These are phyloP conservation scores for Pollenia labialis DNA, from an alignment of 2,888 invertebrate genomes.

Conservation along the genomic window DNA sequence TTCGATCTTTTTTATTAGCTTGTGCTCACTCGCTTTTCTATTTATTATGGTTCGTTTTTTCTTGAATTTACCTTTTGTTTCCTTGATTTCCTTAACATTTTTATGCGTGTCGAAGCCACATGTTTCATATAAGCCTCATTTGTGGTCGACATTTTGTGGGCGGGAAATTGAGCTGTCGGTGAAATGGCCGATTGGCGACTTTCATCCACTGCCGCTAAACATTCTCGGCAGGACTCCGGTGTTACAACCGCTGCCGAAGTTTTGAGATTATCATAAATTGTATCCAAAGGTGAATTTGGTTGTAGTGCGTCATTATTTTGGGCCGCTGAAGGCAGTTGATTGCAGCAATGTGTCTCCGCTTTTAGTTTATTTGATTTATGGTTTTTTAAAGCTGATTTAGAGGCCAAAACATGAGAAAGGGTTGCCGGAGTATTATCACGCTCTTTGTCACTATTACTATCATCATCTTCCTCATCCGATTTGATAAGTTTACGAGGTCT, in stretches of 20 bases:
- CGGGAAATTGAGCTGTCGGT: slow-evolving; percentile 51
- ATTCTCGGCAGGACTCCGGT: slow-evolving; percentile 65
- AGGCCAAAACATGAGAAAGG: slow-evolving; percentile 62
- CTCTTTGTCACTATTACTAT: slow-evolving; percentile 82
- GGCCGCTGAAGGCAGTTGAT: not conserved
- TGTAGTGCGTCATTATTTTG: not conserved
- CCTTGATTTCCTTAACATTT: slow-evolving; percentile 83
- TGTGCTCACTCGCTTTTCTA: not conserved
- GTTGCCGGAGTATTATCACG: slow-evolving; percentile 60
- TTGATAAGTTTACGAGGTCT: slow-evolving; percentile 84
- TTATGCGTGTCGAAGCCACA: slow-evolving; percentile 81
- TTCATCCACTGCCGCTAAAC: slow-evolving; percentile 72
- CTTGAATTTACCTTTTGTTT: slow-evolving; percentile 82
- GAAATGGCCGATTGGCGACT: slow-evolving; percentile 65
- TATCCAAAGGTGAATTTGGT: slow-evolving; percentile 55
- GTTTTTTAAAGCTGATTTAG: slow-evolving; percentile 57
- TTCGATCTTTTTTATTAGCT: not conserved
- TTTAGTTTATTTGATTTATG: slow-evolving; percentile 78
- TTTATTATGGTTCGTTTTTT: slow-evolving; percentile 24
- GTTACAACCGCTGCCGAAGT: slow-evolving; percentile 15
- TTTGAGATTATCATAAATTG: slow-evolving; percentile 63
- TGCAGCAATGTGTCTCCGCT: slow-evolving; percentile 74
- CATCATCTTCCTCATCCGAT: slow-evolving; percentile 84
- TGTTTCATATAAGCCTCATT: slow-evolving; percentile 82
- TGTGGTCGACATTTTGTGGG: slow-evolving; percentile 24